A percentile compares a stretch with the other conserved stretches of the same genome.
Conservation (phyloP, 2,888 invertebrate species). For the Alviniconcha strummeri region DNA sequence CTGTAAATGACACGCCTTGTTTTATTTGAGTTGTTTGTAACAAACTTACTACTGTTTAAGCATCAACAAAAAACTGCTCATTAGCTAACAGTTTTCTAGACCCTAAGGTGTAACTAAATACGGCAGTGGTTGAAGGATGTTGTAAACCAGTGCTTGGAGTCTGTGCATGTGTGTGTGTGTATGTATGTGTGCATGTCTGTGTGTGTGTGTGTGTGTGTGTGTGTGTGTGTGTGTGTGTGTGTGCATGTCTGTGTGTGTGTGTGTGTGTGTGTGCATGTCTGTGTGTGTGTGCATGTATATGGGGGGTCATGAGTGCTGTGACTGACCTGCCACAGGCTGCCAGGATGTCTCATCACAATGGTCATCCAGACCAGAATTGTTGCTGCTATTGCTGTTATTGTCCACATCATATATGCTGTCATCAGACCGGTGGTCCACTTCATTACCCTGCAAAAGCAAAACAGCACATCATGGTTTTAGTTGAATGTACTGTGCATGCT, state of each 20-base stretch:
- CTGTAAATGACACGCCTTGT: too few species aligned
- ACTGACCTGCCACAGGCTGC: slow-evolving; percentile 79
- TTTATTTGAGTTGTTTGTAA: too few species aligned
- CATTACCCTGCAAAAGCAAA: background rate
- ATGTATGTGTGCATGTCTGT: background rate
- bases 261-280: background rate
- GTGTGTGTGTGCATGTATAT: background rate
- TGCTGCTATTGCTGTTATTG: slow-evolving; percentile 78
- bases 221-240: background rate
- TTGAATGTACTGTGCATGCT: background rate
- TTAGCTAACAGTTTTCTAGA: too few species aligned
- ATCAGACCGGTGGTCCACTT: slow-evolving; percentile 16
- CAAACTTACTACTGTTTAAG: background rate
- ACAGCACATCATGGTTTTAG: background rate
- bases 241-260: background rate
- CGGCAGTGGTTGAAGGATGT: too few species aligned
- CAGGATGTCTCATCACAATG: slow-evolving; percentile 77
- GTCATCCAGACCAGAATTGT: slow-evolving; percentile 77
- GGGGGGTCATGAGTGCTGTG: background rate
- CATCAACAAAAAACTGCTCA: too few species aligned
- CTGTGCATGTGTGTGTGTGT: background rate
- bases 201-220: background rate
- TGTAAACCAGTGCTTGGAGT: too few species aligned
- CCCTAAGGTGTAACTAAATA: too few species aligned
- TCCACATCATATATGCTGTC: slow-evolving; percentile 41